Evolutionary conservation across 2,888 invertebrate species (phyloP).

Genomic region (Lithophane semibrunnea): DNA sequence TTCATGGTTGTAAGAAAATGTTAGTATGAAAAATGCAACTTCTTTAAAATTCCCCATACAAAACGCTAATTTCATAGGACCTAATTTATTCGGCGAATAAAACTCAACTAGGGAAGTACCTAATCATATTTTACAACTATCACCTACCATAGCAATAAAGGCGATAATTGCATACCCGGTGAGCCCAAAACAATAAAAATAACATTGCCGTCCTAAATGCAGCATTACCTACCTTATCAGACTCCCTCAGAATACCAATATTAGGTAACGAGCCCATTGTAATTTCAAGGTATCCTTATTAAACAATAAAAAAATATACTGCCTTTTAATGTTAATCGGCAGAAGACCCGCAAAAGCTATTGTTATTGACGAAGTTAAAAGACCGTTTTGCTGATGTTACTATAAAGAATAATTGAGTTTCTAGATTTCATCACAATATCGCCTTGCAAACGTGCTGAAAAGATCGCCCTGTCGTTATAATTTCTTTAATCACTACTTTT

Average conservation of each 20-base stretch:
- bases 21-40: no score
- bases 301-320: constrained; percentile 34
- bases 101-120: background rate
- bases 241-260: constrained; percentile 28
- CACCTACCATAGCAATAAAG: constrained; percentile 30
- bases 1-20: no score
- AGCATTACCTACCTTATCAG: constrained; percentile 34
- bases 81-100: background rate
- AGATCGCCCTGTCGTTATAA: background rate
- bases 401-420: background rate
- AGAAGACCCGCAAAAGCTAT: background rate
- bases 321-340: constrained; percentile 45
- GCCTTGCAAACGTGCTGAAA: background rate
- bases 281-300: constrained; percentile 33
- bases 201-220: constrained; percentile 23
- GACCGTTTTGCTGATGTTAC: constrained; percentile 7
- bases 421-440: background rate
- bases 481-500: background rate
- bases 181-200: constrained; percentile 47
- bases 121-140: background rate
- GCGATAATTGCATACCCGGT: constrained; percentile 23
- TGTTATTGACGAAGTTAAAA: constrained; percentile 29
- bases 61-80: no score
- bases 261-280: constrained; percentile 16
- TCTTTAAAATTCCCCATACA: no score